A percentile compares a stretch with the other conserved stretches of the same genome.
Evolutionary conservation across 2,113 vertebrate species (phyloP).

Genomic region (Platysternon megacephalum): DNA sequence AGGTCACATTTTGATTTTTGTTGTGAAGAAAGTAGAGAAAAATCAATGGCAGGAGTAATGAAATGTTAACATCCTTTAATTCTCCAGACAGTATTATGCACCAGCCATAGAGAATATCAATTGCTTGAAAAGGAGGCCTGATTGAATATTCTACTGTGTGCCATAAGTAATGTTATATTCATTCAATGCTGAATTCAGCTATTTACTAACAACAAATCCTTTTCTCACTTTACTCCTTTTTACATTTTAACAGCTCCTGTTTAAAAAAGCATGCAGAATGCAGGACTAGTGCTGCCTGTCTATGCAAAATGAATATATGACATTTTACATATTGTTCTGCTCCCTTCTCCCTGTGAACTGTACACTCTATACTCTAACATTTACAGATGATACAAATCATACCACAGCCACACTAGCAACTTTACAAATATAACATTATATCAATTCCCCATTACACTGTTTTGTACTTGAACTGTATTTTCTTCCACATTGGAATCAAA

Average conservation of each 20-base stretch:
- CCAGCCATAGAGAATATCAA: slow-evolving; percentile 45
- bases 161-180: slow-evolving; percentile 36
- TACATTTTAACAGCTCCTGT: background rate
- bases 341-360: background rate
- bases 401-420: background rate
- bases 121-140: slow-evolving; percentile 52
- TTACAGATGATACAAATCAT: background rate
- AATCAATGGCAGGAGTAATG: slow-evolving; percentile 70
- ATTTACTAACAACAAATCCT: background rate
- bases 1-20: slow-evolving; percentile 63
- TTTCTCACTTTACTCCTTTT: slow-evolving; percentile 5
- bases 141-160: slow-evolving; percentile 31
- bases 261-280: background rate
- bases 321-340: background rate
- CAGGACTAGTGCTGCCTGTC: background rate
- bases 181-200: slow-evolving; percentile 22
- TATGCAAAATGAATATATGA: background rate
- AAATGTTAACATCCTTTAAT: slow-evolving; percentile 70
- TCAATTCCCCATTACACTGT: background rate
- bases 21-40: slow-evolving; percentile 69
- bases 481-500: background rate
- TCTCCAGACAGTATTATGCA: slow-evolving; percentile 51
- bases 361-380: background rate
- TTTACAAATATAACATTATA: background rate
- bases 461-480: fast-evolving